A percentile compares a stretch with the other conserved stretches of the same genome.
Conservation (phyloP, 2,888 invertebrate species). For the Ectemnius lituratus region DNA sequence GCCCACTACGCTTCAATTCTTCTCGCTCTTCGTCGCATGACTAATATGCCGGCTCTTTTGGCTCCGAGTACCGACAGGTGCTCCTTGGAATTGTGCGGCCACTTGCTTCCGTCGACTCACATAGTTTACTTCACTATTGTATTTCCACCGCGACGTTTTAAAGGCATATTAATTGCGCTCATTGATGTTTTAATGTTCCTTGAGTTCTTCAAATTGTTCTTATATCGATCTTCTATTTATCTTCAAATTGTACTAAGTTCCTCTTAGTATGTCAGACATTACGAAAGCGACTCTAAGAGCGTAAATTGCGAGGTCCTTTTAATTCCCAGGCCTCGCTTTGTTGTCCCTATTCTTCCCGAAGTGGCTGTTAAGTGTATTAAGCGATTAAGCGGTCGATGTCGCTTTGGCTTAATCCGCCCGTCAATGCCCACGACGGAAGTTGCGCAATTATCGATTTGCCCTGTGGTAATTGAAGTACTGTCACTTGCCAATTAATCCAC, state of each 20-base stretch:
- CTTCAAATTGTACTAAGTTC: too few species aligned
- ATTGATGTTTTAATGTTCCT: too few species aligned
- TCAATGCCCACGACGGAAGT: slow-evolving; percentile 43
- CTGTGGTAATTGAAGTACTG: slow-evolving; percentile 29
- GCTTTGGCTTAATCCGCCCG: slow-evolving; percentile 38
- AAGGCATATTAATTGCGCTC: too few species aligned
- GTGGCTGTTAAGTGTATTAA: slow-evolving; percentile 42
- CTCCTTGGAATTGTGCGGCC: too few species aligned
- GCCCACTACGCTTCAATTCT: neutral
- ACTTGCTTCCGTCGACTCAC: too few species aligned
- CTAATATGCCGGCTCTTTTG: slow-evolving; percentile 1
- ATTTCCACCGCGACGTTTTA: too few species aligned
- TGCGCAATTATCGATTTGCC: slow-evolving; percentile 51
- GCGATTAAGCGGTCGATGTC: slow-evolving; percentile 57
- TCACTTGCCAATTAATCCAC: slow-evolving; percentile 27
- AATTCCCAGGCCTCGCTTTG: slow-evolving; percentile 25
- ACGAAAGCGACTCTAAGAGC: neutral
- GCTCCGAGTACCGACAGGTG: neutral
- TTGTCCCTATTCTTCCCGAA: slow-evolving; percentile 44
- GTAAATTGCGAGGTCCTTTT: neutral
- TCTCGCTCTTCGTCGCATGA: neutral
- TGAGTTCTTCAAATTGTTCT: too few species aligned
- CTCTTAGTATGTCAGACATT: too few species aligned
- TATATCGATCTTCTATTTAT: too few species aligned
- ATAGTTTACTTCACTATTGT: too few species aligned